Base-by-base conservation (phyloP, 2,888 invertebrate species). In the Hesperia comma region DNA sequence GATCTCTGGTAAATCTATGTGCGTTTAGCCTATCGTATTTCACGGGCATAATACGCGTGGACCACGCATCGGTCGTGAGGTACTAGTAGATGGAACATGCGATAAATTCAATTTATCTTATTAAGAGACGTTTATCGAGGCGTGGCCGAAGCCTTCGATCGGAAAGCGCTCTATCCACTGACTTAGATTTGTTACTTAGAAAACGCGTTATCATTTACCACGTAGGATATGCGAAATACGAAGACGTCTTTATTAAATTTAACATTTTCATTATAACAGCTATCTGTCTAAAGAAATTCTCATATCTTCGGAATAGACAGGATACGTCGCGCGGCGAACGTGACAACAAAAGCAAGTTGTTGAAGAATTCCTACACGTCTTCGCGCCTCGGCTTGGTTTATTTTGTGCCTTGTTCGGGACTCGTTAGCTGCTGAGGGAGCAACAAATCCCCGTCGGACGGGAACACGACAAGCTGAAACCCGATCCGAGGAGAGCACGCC, bases 401-500 rank as follows among this genome's bases (percentile, higher is more conserved):
- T 74, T 72, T 75, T 72, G 72, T 75, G 71, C 77, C 77, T 74
- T 76, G 72, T 76, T 79, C 75, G 77, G 76, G 71, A 77, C 79
- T 81, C 81, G 83, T 83, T 82, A 82, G 75, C 74, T 72, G 71
- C 74, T 74, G 79, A 76, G 75, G 74, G 75, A 73, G 79, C 75
- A 79, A 83, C 84, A 83, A 85, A 86, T 86, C 78, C 77, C 68
- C 68, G 26, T 73, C 70, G 74, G 82, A 82, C 83, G 77, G 78
- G 72, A 74, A 85, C 84, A 83, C 77, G 81, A 79, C 82, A 80
- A 79, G 78, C 81, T 74, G 84, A 77, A 83, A 83, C 81, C 77
- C 72, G 80, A 83, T 82, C 82, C 77, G 70, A 26, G 21, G 67
- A 61, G 67, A 66, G 66, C 66, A 66, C 66, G 66, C 66, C 60